phyloP scores from a whole-genome alignment of 1,140 invertebrate species.

The Gonioctena quinquepunctata region DNA sequence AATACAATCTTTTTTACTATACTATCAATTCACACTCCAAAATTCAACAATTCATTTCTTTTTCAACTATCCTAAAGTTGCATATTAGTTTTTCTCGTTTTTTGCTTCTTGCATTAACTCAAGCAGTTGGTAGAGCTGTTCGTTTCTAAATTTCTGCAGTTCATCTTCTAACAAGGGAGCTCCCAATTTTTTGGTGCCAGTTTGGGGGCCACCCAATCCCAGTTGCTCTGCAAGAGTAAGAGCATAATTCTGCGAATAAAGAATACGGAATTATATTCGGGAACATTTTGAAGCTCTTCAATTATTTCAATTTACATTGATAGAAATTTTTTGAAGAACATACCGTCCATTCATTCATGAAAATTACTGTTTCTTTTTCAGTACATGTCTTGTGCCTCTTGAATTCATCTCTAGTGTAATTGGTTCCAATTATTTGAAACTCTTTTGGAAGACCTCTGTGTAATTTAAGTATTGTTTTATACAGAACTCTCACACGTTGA shows the following conservation, averaged over 20 bases:
- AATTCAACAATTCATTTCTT: not conserved
- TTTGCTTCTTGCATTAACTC: constrained; percentile 70
- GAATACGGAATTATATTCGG: too few species aligned
- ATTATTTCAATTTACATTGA: too few species aligned
- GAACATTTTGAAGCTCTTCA: too few species aligned
- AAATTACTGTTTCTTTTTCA: constrained; percentile 70
- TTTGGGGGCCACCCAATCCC: constrained; percentile 64
- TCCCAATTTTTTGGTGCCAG: constrained; percentile 63
- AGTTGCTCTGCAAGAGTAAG: constrained; percentile 73
- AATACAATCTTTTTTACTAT: too few species aligned
- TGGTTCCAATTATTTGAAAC: constrained; percentile 75
- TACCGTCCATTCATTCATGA: constrained; percentile 90
- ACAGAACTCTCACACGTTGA: constrained; percentile 74
- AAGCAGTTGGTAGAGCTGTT: constrained; percentile 81
- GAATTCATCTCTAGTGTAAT: constrained; percentile 89
- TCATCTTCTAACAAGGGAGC: constrained; percentile 63
- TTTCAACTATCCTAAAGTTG: too few species aligned
- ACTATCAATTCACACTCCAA: too few species aligned
- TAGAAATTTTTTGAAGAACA: constrained; percentile 42
- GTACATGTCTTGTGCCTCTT: constrained; percentile 80
- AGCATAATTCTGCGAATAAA: constrained; percentile 71
- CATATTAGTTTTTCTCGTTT: not conserved
- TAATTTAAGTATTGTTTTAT: constrained; percentile 85
- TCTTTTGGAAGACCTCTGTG: constrained; percentile 81
- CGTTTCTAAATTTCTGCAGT: constrained; percentile 74